Evolutionary conservation across 2,797 vertebrate species (phyloP).

Genomic region (Eulemur coronatus): DNA sequence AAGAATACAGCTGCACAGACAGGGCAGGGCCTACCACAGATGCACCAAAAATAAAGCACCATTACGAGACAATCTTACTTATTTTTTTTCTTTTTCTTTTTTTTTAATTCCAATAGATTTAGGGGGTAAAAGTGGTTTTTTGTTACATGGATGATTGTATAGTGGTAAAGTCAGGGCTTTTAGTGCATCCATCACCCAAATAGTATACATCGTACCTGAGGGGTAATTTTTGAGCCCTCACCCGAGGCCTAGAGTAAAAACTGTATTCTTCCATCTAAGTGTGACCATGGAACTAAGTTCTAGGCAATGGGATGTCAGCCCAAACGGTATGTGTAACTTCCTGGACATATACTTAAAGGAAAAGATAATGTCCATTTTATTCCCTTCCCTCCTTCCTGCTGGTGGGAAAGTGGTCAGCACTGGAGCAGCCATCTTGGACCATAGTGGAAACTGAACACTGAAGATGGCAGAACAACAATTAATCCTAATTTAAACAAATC

Average conservation of each 20-base stretch:
- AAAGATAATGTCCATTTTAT: not conserved
- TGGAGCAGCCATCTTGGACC: not conserved
- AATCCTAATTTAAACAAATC: not conserved
- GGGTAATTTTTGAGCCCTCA: not conserved
- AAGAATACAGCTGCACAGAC: not conserved
- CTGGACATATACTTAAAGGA: not conserved
- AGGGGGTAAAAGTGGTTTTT: not conserved
- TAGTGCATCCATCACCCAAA: not conserved
- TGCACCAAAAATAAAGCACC: not conserved
- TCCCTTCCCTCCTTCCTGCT: not conserved
- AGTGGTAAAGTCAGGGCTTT: not conserved
- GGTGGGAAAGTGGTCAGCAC: not conserved
- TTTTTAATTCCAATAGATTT: not conserved
- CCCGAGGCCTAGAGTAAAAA: not conserved
- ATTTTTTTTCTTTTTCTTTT: not conserved
- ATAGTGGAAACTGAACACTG: not conserved
- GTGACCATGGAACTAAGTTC: not conserved
- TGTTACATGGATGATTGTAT: not conserved
- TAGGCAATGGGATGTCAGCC: not conserved
- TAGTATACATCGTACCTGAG: not conserved
- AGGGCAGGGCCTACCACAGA: not conserved
- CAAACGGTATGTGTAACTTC: not conserved
- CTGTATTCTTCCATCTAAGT: not conserved
- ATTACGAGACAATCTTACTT: too few species aligned
- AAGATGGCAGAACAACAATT: not conserved